Evolutionary conservation across 2,797 vertebrate genomes (phyloP).

Genomic region (Cossypha polioptera): DNA sequence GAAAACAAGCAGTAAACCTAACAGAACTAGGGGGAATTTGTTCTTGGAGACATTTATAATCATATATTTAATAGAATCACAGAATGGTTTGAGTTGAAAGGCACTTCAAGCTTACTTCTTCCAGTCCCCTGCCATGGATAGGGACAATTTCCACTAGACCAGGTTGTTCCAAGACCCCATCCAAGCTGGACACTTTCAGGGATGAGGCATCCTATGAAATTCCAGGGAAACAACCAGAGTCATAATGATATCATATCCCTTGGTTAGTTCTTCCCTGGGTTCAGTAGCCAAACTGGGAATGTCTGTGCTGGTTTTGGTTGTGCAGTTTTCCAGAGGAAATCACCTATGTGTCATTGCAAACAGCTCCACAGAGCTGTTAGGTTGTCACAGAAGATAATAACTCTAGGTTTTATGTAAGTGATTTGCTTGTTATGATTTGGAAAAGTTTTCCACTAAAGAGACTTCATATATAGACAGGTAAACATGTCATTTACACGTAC

Average conservation of each 20-base stretch:
- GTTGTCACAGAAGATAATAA: background rate
- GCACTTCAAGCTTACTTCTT: background rate
- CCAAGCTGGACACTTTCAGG: background rate
- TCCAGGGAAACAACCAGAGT: background rate
- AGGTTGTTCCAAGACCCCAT: background rate
- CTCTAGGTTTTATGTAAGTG: background rate
- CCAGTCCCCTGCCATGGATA: background rate
- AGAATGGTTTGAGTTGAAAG: background rate
- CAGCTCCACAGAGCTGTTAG: background rate
- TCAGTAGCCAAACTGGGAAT: background rate
- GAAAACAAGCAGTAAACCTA: background rate
- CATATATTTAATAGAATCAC: background rate
- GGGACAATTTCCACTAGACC: background rate
- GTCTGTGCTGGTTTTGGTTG: background rate
- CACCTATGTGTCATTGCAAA: rapidly evolving
- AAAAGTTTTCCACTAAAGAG: background rate
- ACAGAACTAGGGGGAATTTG: background rate
- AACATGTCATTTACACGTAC: background rate
- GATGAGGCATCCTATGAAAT: background rate
- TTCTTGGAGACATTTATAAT: background rate
- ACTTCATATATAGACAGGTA: background rate
- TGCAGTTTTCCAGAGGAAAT: background rate
- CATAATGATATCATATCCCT: background rate
- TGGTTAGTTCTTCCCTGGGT: background rate
- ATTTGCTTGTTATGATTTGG: background rate